Conservation (phyloP, 1,140 invertebrate genomes). For the Brachionus koreanus region DNA sequence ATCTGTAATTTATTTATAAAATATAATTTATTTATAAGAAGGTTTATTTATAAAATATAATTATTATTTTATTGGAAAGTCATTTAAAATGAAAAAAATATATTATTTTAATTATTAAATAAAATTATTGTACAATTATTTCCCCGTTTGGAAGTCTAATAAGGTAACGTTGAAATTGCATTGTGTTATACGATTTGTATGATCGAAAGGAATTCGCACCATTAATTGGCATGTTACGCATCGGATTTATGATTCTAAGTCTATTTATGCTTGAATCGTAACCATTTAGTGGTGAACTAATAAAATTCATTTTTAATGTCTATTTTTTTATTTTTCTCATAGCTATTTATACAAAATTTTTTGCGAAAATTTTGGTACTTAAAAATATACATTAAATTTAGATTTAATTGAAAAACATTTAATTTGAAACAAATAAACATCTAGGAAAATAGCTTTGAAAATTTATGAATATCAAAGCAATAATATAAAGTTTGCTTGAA, state of each 20-base stretch:
- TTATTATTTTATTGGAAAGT: not conserved
- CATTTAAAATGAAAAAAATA: not conserved
- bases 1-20: no score
- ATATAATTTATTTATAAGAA: no score
- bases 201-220: not conserved
- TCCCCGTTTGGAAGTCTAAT: not conserved
- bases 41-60: no score
- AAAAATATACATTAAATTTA: not conserved
- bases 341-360: not conserved
- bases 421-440: not conserved
- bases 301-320: not conserved
- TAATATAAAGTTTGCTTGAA: no score
- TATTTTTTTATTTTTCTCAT: not conserved
- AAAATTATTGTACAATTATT: not conserved
- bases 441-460: not conserved
- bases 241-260: not conserved
- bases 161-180: not conserved
- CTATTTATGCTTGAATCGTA: not conserved
- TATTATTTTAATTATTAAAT: not conserved
- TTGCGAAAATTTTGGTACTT: not conserved
- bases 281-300: not conserved
- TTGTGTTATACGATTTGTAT: not conserved
- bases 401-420: not conserved
- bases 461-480: no score
- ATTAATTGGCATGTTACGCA: not conserved